Evolutionary conservation across 1,140 invertebrate genomes (phyloP), one percentile per base, ranked within the genome.

Genomic region (Gonioctena quinquepunctata): DNA sequence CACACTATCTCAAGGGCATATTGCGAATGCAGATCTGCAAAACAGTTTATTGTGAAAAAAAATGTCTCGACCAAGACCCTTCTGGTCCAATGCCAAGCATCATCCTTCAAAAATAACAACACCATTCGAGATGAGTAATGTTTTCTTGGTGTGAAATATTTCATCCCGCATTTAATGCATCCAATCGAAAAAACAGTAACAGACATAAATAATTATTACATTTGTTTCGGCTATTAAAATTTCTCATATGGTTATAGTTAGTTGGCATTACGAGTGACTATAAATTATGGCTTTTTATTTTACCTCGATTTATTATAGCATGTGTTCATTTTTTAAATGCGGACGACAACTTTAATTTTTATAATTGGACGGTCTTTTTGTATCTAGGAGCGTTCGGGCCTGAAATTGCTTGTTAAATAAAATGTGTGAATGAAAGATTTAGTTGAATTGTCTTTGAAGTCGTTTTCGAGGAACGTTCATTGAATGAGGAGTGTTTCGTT

Each of bases 261-360:
- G 33, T 42, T 11, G 33, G 33, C 13, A 8, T 42, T 42, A 42
- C 11, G 7, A 13, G 11, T 42, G 33, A n/a, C 33, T 11, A 42
- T 42, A 42, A 42, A 42, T 42, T 42, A 42, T 42, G 1, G 16
- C 33, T n/a, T 13, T 42, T 42, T n/a, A 42, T 42, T 42, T 42
- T 42, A 42, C 33, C 33, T 42, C 33, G 33, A 42, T 42, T 42
- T 42, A 42, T 42, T 13, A 42, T n/a, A n/a, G 33, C 33, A 42
- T 42, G 33, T 57, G 54, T 57, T 57, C 54, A 22, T 21, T 57
- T 57, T 25, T 23, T 54, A 57, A 57, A 21, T 22, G 54, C 54
- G 22, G 22, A 25, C 16, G n/a, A 57, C 54, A 57, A 21, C 25
- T 42, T 42, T 42, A 42, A 42, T 42, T 42, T 42, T 42, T 42